Conservation (phyloP, 1,140 invertebrate genomes). For the Ridgeia piscesae region DNA sequence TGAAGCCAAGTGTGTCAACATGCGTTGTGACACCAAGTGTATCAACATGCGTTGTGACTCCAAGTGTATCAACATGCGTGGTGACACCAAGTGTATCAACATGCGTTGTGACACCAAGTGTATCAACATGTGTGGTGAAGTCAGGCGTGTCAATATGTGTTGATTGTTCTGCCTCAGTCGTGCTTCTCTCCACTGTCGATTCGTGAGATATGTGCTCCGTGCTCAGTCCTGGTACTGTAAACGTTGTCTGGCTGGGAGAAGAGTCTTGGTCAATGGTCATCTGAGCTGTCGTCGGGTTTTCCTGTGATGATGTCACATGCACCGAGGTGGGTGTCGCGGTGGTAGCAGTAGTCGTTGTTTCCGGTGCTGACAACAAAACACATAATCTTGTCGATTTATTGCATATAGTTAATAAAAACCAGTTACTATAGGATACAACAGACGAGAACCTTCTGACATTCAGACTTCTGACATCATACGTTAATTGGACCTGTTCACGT, state of each 20-base stretch:
- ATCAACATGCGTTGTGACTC: too few species aligned
- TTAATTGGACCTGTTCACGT: too few species aligned
- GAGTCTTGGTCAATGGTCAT: neutral
- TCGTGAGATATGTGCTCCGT: neutral
- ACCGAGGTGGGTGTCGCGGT: neutral
- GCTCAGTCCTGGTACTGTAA: neutral
- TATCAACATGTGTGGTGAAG: too few species aligned
- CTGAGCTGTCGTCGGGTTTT: neutral
- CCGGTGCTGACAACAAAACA: neutral
- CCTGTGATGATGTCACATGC: neutral
- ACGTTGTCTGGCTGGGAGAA: neutral
- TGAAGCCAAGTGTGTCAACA: neutral
- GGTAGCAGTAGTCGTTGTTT: neutral
- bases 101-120: too few species aligned
- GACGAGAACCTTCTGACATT: neutral
- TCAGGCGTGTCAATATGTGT: too few species aligned
- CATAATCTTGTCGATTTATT: neutral
- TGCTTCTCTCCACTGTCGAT: neutral
- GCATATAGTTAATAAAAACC: neutral
- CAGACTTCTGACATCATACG: too few species aligned
- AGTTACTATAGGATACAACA: neutral
- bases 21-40: too few species aligned
- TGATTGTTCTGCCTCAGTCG: neutral
- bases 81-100: neutral
- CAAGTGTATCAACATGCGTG: too few species aligned